Percentiles rank a stretch among this genome's conserved stretches.
These are phyloP conservation scores for Maniola jurtina DNA, from an alignment of 1,140 invertebrate genomes.

Conservation along the genomic window DNA sequence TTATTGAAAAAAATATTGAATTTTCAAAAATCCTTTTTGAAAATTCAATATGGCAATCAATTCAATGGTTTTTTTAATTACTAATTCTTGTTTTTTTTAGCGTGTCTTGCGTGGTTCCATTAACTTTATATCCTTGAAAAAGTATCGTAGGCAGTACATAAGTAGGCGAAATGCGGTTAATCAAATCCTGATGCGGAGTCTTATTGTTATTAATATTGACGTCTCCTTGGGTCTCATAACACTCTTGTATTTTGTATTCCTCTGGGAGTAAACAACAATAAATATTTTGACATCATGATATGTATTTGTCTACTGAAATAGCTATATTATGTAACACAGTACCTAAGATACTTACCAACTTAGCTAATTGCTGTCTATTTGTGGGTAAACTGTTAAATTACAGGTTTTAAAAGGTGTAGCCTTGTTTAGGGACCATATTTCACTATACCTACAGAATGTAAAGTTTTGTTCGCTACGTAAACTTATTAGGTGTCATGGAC, in stretches of 20 bases:
- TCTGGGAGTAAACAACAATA: conserved; percentile 9
- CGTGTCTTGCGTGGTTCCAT: not conserved
- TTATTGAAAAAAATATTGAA: too few relatives aligned
- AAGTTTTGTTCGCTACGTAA: too few relatives aligned
- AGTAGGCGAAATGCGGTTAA: conserved; percentile 7
- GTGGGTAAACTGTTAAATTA: too few relatives aligned
- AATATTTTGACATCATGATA: conserved; percentile 5
- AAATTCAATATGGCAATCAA: too few relatives aligned
- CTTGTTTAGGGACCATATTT: too few relatives aligned
- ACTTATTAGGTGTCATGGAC: too few relatives aligned
- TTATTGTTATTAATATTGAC: conserved; percentile 16
- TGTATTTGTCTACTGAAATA: not conserved
- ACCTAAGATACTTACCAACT: not conserved
- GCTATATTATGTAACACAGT: not conserved
- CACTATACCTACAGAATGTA: too few relatives aligned
- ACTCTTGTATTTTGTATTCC: not conserved
- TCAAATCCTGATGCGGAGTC: conserved; percentile 13
- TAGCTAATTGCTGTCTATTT: too few relatives aligned
- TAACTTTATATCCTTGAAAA: not conserved
- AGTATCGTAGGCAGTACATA: conserved; percentile 1
- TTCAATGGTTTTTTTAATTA: too few relatives aligned
- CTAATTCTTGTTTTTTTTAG: too few relatives aligned
- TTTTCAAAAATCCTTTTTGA: too few relatives aligned
- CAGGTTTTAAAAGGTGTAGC: too few relatives aligned
- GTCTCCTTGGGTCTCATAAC: not conserved